A percentile compares a stretch with the other conserved stretches of the same genome.
Conservation (phyloP, 1,140 invertebrate species). For the Saxidomus purpurata region DNA sequence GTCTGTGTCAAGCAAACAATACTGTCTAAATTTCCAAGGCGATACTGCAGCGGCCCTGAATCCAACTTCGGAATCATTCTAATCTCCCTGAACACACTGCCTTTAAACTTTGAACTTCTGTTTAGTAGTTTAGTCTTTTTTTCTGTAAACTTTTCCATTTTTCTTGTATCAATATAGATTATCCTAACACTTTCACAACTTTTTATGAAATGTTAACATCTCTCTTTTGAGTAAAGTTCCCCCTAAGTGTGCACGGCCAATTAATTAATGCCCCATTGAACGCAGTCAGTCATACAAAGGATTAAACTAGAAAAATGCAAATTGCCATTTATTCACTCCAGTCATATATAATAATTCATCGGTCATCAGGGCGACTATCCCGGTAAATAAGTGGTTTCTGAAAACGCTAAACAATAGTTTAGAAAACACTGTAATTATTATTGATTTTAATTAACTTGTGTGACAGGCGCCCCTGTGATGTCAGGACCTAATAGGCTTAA, state of each 20-base stretch:
- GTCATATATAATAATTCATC: conserved; percentile 53
- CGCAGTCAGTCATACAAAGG: not conserved
- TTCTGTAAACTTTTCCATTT: not conserved
- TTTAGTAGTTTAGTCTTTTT: not conserved
- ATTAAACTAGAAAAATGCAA: conserved; percentile 10
- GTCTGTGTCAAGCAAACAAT: not conserved
- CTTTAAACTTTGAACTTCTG: not conserved
- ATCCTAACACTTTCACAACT: no score
- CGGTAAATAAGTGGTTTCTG: conserved; percentile 43
- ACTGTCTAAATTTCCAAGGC: conserved; percentile 2
- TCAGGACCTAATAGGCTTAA: conserved; percentile 1
- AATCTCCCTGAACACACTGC: conserved; percentile 36
- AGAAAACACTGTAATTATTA: conserved; percentile 61
- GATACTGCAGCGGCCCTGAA: not conserved
- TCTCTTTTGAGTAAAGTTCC: not conserved
- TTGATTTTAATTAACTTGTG: conserved; percentile 58
- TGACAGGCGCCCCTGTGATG: conserved; percentile 58
- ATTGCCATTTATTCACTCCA: conserved; percentile 44
- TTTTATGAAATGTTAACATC: not conserved
- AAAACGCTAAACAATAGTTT: conserved; percentile 49
- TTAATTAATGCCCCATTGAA: conserved; percentile 45
- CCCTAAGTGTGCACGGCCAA: conserved; percentile 4
- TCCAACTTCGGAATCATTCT: conserved; percentile 21
- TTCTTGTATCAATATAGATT: no score
- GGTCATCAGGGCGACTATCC: conserved; percentile 49